phyloP scores from a whole-genome alignment of 1,140 invertebrate genomes.

The Littorina saxatilis region DNA sequence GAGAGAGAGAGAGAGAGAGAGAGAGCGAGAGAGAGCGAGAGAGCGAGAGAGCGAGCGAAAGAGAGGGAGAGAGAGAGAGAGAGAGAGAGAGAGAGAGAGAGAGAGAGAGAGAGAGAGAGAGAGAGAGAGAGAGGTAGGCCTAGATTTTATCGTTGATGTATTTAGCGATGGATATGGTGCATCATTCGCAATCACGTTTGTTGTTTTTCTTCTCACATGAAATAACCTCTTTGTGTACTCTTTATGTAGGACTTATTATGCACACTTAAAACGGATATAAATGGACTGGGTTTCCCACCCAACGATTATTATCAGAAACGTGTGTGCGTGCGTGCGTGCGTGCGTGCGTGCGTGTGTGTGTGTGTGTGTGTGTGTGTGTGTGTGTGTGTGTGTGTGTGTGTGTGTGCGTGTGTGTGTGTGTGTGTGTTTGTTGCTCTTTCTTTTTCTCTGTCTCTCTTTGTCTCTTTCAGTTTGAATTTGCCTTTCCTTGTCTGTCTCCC shows the following conservation, averaged over 20 bases:
- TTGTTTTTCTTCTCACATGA: no score
- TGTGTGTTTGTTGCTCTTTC: neutral
- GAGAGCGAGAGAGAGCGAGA: constrained; percentile 5
- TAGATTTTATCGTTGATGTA: no score
- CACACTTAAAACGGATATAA: no score
- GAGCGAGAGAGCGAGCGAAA: neutral
- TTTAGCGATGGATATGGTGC: no score
- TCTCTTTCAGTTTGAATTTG: neutral
- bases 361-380: neutral
- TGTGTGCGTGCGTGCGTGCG: neutral
- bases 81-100: constrained; percentile 12
- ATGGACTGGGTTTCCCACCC: no score
- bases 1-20: constrained; percentile 3
- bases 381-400: neutral
- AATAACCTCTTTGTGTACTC: no score
- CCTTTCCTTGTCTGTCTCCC: neutral
- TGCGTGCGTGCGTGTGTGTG: constrained; percentile 21
- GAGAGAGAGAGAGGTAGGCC: neutral
- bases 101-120: neutral
- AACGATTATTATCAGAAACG: no score
- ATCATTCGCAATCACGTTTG: no score
- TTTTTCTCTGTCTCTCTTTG: neutral
- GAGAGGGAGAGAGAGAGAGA: constrained; percentile 15
- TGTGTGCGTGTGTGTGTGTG: neutral
- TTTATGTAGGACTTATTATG: no score